These are phyloP conservation scores for Vidua chalybeata DNA, from an alignment of 2,113 vertebrate species.

Conservation along the genomic window DNA sequence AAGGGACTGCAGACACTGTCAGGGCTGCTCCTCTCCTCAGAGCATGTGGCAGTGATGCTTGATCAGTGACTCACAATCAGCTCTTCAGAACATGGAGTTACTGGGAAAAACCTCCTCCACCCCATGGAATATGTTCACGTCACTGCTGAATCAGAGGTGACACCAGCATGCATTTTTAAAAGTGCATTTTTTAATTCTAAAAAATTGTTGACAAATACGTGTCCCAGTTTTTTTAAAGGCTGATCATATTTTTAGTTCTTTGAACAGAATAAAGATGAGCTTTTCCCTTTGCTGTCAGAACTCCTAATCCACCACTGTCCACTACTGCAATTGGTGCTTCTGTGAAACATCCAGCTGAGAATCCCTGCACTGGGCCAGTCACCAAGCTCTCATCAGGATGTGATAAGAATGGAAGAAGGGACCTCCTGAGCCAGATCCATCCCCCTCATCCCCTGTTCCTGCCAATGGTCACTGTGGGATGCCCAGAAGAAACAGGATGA, in stretches of 20 bases:
- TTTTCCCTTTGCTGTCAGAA: background rate
- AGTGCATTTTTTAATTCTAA: background rate
- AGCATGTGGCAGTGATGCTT: background rate
- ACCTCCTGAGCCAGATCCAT: background rate
- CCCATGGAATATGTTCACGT: background rate
- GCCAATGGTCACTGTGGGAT: accelerated
- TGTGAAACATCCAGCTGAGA: background rate
- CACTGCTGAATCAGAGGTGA: background rate
- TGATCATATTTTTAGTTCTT: background rate
- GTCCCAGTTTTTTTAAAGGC: background rate
- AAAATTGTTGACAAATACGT: background rate
- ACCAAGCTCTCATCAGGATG: background rate
- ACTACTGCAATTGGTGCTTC: background rate
- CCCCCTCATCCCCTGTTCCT: background rate
- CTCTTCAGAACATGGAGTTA: background rate
- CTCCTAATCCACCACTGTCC: background rate
- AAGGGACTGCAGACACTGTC: background rate
- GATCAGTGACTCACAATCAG: background rate
- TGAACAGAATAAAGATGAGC: background rate
- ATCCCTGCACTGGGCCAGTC: background rate
- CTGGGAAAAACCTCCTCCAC: background rate
- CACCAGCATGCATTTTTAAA: background rate
- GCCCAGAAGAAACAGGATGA: background rate
- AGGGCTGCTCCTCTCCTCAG: background rate
- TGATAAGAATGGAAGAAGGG: background rate